These are phyloP conservation scores for Adelphocoris suturalis DNA, from an alignment of 2,888 invertebrate species.

Conservation along the genomic window DNA sequence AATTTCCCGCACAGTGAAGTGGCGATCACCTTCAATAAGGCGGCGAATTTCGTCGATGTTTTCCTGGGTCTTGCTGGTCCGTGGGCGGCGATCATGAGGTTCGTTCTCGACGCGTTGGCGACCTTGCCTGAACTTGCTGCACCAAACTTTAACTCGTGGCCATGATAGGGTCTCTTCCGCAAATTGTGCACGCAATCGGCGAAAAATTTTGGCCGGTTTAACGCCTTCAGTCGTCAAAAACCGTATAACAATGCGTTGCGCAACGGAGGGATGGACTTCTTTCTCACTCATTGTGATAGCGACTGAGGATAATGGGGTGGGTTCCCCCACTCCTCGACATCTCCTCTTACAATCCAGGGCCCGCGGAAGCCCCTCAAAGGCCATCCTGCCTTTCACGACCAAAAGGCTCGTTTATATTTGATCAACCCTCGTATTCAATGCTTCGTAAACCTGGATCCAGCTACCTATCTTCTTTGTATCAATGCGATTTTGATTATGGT, in stretches of 20 bases:
- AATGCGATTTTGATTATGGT: too few relatives aligned
- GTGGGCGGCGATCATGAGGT: neutral
- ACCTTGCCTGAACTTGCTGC: neutral
- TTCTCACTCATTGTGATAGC: neutral
- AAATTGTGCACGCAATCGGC: neutral
- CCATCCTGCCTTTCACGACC: neutral
- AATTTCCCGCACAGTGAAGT: neutral
- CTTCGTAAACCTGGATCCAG: too few relatives aligned
- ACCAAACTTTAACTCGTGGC: neutral
- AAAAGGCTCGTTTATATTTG: neutral
- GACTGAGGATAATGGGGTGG: neutral
- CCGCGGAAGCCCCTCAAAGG: too few relatives aligned
- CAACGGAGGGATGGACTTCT: constrained; percentile 1
- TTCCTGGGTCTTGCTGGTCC: neutral
- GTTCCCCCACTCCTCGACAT: too few relatives aligned
- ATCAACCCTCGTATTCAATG: neutral
- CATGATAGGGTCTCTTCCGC: neutral
- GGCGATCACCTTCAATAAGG: constrained; percentile 38
- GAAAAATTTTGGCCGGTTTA: constrained; percentile 15
- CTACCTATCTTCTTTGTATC: too few relatives aligned
- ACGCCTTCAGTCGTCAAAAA: constrained; percentile 1
- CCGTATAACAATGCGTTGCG: constrained; percentile 14
- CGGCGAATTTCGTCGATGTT: neutral
- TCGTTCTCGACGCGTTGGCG: neutral
- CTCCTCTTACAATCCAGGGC: neutral